Conservation (phyloP, 2,888 invertebrate species). For the Parasteatoda lunata region DNA sequence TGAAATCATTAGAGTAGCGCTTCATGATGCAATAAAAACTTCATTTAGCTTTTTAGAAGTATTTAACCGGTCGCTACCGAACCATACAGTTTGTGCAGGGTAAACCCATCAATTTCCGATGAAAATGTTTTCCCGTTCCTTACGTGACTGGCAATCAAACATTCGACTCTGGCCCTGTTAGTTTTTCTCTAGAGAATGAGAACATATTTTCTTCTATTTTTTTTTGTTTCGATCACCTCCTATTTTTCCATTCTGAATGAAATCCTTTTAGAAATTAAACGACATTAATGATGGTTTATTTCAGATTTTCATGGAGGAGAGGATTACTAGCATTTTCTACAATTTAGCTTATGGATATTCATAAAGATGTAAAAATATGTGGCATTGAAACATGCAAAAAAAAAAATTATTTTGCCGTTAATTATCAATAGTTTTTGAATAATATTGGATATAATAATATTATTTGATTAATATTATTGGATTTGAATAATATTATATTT, state of each 20-base stretch:
- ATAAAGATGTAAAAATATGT: too few relatives aligned
- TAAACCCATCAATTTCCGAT: constrained; percentile 2
- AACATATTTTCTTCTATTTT: background rate
- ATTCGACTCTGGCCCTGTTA: background rate
- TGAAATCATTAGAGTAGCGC: background rate
- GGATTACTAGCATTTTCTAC: too few relatives aligned
- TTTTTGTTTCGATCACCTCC: background rate
- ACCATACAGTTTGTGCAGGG: background rate
- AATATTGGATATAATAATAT: too few relatives aligned
- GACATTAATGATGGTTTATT: background rate
- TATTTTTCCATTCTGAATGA: background rate
- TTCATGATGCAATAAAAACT: background rate
- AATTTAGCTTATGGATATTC: too few relatives aligned
- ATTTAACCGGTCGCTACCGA: background rate
- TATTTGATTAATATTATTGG: too few relatives aligned
- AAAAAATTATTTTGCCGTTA: too few relatives aligned
- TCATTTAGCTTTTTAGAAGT: background rate
- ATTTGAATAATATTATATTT: too few relatives aligned
- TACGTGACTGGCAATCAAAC: background rate
- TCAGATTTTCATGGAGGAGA: too few relatives aligned
- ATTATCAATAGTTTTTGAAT: too few relatives aligned
- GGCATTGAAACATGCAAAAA: too few relatives aligned
- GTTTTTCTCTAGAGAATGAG: background rate
- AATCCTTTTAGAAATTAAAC: background rate
- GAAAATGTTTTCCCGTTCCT: background rate